Percentiles rank a stretch among this genome's conserved stretches.
These are phyloP conservation scores for Troglohyphantes excavatus DNA, from an alignment of 2,888 invertebrate genomes.

Conservation along the genomic window DNA sequence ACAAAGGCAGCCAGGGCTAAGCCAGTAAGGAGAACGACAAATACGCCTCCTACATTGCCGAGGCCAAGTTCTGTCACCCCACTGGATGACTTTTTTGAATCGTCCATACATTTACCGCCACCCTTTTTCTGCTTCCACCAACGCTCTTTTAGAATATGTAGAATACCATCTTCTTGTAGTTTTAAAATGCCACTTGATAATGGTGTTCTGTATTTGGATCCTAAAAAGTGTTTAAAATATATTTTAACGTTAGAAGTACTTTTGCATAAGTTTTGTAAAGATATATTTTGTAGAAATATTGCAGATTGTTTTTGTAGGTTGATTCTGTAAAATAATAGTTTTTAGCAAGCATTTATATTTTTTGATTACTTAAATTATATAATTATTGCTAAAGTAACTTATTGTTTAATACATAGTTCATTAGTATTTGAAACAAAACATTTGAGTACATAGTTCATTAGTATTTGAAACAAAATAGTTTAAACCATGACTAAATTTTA, in stretches of 20 bases:
- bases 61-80: constrained; percentile 80
- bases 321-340: no score
- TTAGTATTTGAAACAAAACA: no score
- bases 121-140: constrained; percentile 84
- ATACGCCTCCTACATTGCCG: constrained; percentile 82
- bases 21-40: constrained; percentile 81
- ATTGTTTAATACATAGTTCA: no score
- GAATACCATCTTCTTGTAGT: constrained; percentile 84
- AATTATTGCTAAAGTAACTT: no score
- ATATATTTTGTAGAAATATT: no score
- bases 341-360: no score
- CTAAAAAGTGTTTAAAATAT: constrained; percentile 25
- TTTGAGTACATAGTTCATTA: no score
- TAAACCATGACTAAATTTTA: no score
- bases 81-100: constrained; percentile 80
- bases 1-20: constrained; percentile 80
- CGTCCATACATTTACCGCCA: constrained; percentile 81
- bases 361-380: no score
- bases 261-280: no score
- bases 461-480: no score
- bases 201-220: constrained; percentile 77
- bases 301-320: no score
- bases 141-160: constrained; percentile 84
- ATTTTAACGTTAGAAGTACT: neutral
- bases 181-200: constrained; percentile 90